Evolutionary conservation across 1,140 invertebrate species (phyloP).

Genomic region (Heliconius hewitsoni): DNA sequence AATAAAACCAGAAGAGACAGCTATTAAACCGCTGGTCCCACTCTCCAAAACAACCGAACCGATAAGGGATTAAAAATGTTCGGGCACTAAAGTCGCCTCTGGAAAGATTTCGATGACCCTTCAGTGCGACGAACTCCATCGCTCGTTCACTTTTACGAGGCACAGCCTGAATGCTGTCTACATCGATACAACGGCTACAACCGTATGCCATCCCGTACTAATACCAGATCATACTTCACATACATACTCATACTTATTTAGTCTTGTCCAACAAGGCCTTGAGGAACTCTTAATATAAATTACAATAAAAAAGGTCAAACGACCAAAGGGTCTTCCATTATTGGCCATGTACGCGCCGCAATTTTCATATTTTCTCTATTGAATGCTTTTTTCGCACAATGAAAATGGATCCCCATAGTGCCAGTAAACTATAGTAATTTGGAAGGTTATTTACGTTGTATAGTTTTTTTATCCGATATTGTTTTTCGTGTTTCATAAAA

Average conservation of each 20-base stretch:
- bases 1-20: background rate
- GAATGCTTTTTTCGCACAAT: constrained; percentile 38
- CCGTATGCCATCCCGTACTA: constrained; percentile 43
- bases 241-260: constrained; percentile 38
- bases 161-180: constrained; percentile 50
- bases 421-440: constrained; percentile 29
- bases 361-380: constrained; percentile 44
- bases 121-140: constrained; percentile 48
- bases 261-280: constrained; percentile 39
- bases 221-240: constrained; percentile 28
- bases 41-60: background rate
- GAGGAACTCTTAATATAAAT: constrained; percentile 43
- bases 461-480: constrained; percentile 16
- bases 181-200: constrained; percentile 47
- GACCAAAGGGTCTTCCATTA: constrained; percentile 39
- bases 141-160: constrained; percentile 54
- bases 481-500: constrained; percentile 24
- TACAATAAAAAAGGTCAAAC: constrained; percentile 47
- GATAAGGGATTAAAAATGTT: constrained; percentile 29
- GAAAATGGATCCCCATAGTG: constrained; percentile 37
- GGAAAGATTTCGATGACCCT: constrained; percentile 50
- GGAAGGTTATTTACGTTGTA: constrained; percentile 20
- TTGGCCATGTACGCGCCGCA: constrained; percentile 30
- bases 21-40: constrained; percentile 14
- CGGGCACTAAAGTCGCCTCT: constrained; percentile 31